A percentile compares a stretch with the other conserved stretches of the same genome.
phyloP scores from a whole-genome alignment of 2,113 vertebrate genomes.

The Saccopteryx leptura region DNA sequence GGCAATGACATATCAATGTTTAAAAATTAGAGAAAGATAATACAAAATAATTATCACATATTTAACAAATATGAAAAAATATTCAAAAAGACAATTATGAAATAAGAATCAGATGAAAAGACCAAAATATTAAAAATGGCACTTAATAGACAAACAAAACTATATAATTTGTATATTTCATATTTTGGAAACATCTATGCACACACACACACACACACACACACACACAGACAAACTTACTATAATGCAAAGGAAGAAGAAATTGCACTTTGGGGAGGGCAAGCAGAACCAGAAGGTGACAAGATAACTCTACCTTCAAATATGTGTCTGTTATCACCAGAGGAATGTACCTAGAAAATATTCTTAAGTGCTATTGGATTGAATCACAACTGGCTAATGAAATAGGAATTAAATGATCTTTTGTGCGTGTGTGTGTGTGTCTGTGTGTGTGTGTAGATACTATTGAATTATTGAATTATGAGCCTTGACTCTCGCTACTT shows the following conservation, averaged over 20 bases:
- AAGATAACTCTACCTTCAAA: neutral
- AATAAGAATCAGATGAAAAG: conserved; percentile 40
- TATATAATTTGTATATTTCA: neutral
- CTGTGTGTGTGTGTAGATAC: no score
- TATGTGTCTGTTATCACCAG: neutral
- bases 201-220: neutral
- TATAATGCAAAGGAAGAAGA: neutral
- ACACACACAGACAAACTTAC: neutral
- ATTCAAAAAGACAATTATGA: neutral
- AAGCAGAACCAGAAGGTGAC: neutral
- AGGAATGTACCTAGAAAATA: neutral
- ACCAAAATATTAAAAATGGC: neutral
- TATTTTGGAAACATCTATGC: neutral
- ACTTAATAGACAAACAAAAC: neutral
- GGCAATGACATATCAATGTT: neutral
- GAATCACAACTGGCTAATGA: conserved; percentile 23
- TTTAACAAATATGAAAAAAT: conserved; percentile 21
- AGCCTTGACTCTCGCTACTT: neutral
- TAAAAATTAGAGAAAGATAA: conserved; percentile 7
- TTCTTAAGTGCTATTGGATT: neutral
- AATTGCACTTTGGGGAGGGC: neutral
- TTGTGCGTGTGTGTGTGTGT: no score
- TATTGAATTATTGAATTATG: neutral
- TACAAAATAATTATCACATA: neutral
- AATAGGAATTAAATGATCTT: conserved; percentile 2